phyloP scores from a whole-genome alignment of 1,140 invertebrate species.

The Apis florea region DNA sequence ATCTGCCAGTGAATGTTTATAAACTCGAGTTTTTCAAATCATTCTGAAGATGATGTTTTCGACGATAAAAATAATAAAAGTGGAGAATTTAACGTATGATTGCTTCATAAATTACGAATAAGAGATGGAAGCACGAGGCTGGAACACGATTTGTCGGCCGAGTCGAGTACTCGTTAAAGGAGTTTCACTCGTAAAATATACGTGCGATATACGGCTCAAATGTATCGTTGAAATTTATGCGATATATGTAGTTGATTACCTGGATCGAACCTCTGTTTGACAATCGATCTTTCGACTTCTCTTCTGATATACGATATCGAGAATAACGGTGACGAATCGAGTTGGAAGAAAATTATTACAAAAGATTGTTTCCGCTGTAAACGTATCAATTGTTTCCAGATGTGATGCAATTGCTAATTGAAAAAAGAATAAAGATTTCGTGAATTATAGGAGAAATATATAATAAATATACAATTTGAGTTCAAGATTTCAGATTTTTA shows the following conservation, averaged over 20 bases:
- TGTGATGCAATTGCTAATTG: neutral
- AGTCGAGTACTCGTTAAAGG: slow-evolving; percentile 15
- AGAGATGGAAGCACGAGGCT: neutral
- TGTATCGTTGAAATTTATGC: slow-evolving; percentile 11
- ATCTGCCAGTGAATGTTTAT: neutral
- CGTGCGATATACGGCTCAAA: neutral
- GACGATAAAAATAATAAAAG: neutral
- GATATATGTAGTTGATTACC: neutral
- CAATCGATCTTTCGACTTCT: neutral
- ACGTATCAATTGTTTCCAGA: slow-evolving; percentile 5
- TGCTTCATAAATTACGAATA: slow-evolving; percentile 7
- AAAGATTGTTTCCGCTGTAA: neutral
- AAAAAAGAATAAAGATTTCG: neutral
- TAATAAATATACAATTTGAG: neutral
- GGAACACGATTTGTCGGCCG: neutral
- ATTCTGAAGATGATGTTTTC: neutral
- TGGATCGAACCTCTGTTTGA: neutral
- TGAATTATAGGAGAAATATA: neutral
- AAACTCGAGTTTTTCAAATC: neutral
- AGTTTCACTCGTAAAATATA: slow-evolving; percentile 4
- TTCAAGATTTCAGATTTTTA: no score
- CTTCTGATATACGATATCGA: neutral
- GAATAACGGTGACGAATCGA: slow-evolving; percentile 4
- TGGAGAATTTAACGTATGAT: neutral
- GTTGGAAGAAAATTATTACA: slow-evolving; percentile 2